These are phyloP conservation scores for Drosophila cognata DNA, from an alignment of 2,888 invertebrate genomes.

Conservation along the genomic window DNA sequence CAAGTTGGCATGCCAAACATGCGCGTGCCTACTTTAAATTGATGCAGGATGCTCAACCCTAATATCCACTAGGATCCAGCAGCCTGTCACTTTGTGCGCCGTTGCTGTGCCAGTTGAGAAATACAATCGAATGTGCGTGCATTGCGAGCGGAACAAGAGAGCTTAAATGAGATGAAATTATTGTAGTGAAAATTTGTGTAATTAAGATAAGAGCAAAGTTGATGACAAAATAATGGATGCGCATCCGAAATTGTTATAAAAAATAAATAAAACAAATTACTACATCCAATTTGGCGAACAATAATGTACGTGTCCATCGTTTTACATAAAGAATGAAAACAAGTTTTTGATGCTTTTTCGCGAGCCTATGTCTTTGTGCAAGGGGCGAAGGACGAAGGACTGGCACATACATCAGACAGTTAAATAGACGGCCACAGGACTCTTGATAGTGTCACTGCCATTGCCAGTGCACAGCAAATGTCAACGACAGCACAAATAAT, in stretches of 20 bases:
- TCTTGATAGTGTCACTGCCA: constrained; percentile 77
- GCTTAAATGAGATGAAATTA: constrained; percentile 57
- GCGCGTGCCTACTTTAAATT: constrained; percentile 38
- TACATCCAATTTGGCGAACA: constrained; percentile 17
- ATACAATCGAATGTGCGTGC: constrained; percentile 79
- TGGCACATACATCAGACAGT: constrained; percentile 39
- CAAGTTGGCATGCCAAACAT: constrained; percentile 51
- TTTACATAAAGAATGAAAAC: constrained; percentile 58
- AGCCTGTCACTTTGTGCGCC: constrained; percentile 73
- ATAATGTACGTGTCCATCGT: constrained; percentile 41
- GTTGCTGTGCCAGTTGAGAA: constrained; percentile 67
- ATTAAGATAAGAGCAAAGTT: constrained; percentile 44
- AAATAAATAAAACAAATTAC: constrained; percentile 24
- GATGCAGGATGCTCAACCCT: constrained; percentile 59
- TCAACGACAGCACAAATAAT: constrained; percentile 50
- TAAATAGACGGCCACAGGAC: constrained; percentile 43
- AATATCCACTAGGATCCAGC: constrained; percentile 63
- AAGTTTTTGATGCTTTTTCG: constrained; percentile 26
- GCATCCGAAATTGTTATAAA: constrained; percentile 15
- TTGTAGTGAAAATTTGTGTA: constrained; percentile 66
- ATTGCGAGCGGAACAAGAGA: constrained; percentile 58
- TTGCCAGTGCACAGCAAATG: constrained; percentile 65
- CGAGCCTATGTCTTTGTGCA: background rate
- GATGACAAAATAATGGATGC: constrained; percentile 54
- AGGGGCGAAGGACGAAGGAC: constrained; percentile 16